Evolutionary conservation across 2,888 invertebrate species (phyloP).

Genomic region (Drosophila lutescens): DNA sequence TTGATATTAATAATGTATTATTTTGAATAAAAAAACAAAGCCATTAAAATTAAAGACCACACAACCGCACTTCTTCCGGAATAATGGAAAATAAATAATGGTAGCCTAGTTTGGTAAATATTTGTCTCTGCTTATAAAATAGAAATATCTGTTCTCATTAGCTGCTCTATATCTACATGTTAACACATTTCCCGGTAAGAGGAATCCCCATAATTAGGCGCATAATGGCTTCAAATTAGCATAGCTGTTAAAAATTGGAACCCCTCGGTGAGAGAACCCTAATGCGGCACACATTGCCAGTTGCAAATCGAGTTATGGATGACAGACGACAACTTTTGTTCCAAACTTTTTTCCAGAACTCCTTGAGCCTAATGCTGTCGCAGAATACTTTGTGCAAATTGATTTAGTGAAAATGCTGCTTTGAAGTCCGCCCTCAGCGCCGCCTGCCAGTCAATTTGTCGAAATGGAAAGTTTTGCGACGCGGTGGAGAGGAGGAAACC

Average conservation of each 20-base stretch:
- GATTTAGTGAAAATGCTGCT: conserved; percentile 68
- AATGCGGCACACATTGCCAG: conserved; percentile 38
- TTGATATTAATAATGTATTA: too few relatives aligned
- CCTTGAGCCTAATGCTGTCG: conserved; percentile 55
- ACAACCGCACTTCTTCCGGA: too few relatives aligned
- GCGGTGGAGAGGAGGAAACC: conserved; percentile 45
- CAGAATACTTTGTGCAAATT: conserved; percentile 71
- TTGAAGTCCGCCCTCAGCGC: conserved; percentile 57
- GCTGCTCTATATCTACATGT: not conserved
- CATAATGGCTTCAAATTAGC: conserved; percentile 68
- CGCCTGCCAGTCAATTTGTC: conserved; percentile 52
- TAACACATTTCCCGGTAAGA: conserved; percentile 6
- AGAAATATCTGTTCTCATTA: not conserved
- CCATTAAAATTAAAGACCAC: too few relatives aligned
- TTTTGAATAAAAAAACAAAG: too few relatives aligned
- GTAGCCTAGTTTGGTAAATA: not conserved
- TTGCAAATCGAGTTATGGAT: conserved; percentile 65
- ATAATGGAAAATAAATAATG: too few relatives aligned
- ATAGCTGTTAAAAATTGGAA: conserved; percentile 49
- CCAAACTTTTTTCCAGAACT: conserved; percentile 21
- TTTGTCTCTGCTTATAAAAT: not conserved
- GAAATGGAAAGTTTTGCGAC: conserved; percentile 46
- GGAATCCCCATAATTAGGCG: conserved; percentile 58
- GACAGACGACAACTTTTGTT: conserved; percentile 52
- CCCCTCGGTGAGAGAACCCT: conserved; percentile 2